These are phyloP conservation scores for Troglohyphantes excavatus DNA, from an alignment of 2,888 invertebrate genomes.

Conservation along the genomic window DNA sequence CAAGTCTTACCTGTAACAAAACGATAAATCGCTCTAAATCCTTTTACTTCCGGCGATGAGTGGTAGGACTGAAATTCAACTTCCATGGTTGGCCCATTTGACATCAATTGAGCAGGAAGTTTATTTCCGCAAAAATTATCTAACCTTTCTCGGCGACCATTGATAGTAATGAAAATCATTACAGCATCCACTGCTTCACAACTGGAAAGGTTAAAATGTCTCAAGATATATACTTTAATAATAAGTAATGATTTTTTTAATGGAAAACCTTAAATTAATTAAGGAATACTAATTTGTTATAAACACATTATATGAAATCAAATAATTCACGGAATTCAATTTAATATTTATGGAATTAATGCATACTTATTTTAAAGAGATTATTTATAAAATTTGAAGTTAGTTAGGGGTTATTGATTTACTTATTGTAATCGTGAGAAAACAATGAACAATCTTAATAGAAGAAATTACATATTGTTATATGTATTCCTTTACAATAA, in stretches of 20 bases:
- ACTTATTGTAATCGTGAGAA: too few species aligned
- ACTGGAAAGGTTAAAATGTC: constrained; percentile 83
- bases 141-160: constrained; percentile 91
- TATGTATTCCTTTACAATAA: too few species aligned
- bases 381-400: too few species aligned
- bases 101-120: constrained; percentile 94
- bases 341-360: too few species aligned
- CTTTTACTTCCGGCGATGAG: constrained; percentile 84
- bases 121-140: constrained; percentile 93
- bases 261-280: background rate
- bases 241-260: background rate
- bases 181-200: constrained; percentile 90
- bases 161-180: constrained; percentile 90
- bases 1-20: constrained; percentile 95
- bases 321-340: background rate
- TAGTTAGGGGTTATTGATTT: too few species aligned
- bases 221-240: background rate
- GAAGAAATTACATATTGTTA: too few species aligned
- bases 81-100: constrained; percentile 92
- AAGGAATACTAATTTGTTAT: background rate
- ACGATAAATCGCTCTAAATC: constrained; percentile 93
- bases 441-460: too few species aligned
- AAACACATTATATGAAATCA: too few species aligned
- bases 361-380: too few species aligned
- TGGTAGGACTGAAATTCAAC: constrained; percentile 90